Evolutionary conservation across 2,113 vertebrate species (phyloP).

Genomic region (Hippopotamus amphibius): DNA sequence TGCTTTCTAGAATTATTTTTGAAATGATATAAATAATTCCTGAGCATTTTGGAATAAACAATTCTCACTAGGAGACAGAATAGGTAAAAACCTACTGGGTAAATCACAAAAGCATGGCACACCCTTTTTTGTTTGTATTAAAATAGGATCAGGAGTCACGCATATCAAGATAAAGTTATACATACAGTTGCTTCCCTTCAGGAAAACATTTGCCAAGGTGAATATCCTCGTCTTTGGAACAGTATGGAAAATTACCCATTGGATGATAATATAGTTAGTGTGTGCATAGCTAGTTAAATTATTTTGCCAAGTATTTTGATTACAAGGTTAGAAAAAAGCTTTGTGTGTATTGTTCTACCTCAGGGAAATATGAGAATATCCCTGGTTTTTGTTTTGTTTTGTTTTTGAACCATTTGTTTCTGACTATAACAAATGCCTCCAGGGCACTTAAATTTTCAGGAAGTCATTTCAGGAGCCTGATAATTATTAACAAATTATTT

Average conservation of each 20-base stretch:
- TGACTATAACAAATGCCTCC: not conserved
- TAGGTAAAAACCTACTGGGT: not conserved
- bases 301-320: conserved; percentile 12
- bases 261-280: not conserved
- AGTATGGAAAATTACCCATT: not conserved
- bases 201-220: conserved; percentile 28
- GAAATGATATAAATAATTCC: conserved; percentile 31
- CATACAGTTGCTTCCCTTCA: not conserved
- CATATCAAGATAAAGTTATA: not conserved
- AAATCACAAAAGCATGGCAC: not conserved
- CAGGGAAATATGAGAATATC: not conserved
- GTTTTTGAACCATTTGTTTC: not conserved
- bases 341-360: not conserved
- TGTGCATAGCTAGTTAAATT: not conserved
- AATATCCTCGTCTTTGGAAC: not conserved
- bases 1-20: conserved; percentile 27
- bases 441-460: not conserved
- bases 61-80: not conserved
- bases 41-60: not conserved
- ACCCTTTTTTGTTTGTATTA: not conserved
- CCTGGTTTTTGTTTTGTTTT: not conserved
- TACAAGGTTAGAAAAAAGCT: not conserved
- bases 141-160: conserved; percentile 14
- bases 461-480: not conserved
- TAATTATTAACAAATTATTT: conserved; percentile 46